Conservation (phyloP, 2,888 invertebrate species). For the Lottia gigantea region DNA sequence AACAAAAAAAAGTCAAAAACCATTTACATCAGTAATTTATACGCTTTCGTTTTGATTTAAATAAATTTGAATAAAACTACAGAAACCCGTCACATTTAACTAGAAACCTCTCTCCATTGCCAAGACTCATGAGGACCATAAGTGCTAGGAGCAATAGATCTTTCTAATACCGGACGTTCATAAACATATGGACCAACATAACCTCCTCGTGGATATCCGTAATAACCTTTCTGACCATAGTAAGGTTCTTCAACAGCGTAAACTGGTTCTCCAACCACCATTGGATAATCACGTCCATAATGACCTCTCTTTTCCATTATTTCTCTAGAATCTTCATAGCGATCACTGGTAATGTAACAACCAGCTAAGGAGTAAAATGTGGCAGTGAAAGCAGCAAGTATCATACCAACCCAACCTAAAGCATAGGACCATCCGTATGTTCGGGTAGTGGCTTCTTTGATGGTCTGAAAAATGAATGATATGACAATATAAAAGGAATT, state of each 20-base stretch:
- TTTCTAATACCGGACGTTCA: conserved; percentile 14
- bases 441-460: conserved; percentile 42
- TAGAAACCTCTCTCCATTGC: too few relatives aligned
- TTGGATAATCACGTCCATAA: conserved; percentile 29
- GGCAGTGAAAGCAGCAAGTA: conserved; percentile 51
- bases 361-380: conserved; percentile 59
- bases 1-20: too few relatives aligned
- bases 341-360: conserved; percentile 50
- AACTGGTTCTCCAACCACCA: conserved; percentile 32
- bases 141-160: too few relatives aligned
- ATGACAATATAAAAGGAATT: not conserved
- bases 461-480: conserved; percentile 34
- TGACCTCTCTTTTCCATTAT: conserved; percentile 15
- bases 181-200: conserved; percentile 39
- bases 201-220: conserved; percentile 15
- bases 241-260: conserved; percentile 31
- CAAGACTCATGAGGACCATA: too few relatives aligned
- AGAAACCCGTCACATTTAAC: too few relatives aligned
- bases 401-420: conserved; percentile 61
- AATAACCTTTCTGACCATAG: conserved; percentile 15
- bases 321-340: conserved; percentile 40
- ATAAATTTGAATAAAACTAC: too few relatives aligned
- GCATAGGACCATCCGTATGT: conserved; percentile 61
- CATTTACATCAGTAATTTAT: too few relatives aligned
- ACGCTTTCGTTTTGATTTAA: too few relatives aligned